Evolutionary conservation across 2,113 vertebrate genomes (phyloP).

Genomic region (Rallus limicola): DNA sequence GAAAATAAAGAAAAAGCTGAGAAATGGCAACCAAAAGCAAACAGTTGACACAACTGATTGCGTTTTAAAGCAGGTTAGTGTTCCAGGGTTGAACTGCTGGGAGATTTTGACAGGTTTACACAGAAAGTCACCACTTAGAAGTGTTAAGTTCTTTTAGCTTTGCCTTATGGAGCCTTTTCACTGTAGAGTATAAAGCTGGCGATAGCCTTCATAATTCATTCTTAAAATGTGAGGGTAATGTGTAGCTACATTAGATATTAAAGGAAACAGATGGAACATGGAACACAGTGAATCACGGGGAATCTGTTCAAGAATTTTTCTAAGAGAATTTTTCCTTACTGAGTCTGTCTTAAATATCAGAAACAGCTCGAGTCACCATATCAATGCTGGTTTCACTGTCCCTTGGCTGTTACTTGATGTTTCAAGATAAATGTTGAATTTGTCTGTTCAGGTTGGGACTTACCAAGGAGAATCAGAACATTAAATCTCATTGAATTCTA

Average conservation of each 20-base stretch:
- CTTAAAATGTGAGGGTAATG: conserved; percentile 58
- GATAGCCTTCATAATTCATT: conserved; percentile 45
- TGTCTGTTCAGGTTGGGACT: not conserved
- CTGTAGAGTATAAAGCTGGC: not conserved
- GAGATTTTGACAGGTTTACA: not conserved
- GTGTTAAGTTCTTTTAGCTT: conserved; percentile 29
- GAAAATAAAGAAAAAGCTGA: not conserved
- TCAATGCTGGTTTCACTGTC: not conserved
- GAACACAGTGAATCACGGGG: conserved; percentile 57
- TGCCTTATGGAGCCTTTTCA: conserved; percentile 41
- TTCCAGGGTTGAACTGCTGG: not conserved
- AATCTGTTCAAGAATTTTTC: conserved; percentile 60
- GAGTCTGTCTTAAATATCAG: conserved; percentile 32
- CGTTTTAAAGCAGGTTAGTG: not conserved
- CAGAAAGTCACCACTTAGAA: conserved; percentile 39
- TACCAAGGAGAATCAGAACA: not conserved
- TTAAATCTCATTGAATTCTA: not conserved
- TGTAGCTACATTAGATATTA: conserved; percentile 22
- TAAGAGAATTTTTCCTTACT: conserved; percentile 3
- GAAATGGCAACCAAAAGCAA: not conserved
- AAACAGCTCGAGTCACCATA: not conserved
- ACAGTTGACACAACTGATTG: not conserved
- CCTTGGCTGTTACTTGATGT: not conserved
- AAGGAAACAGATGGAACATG: conserved; percentile 61
- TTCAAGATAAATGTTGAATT: not conserved